Percentiles rank a stretch among this genome's conserved stretches.
These are phyloP conservation scores for Silurus lanzhouensis DNA, from an alignment of 2,797 vertebrate species.

Conservation along the genomic window DNA sequence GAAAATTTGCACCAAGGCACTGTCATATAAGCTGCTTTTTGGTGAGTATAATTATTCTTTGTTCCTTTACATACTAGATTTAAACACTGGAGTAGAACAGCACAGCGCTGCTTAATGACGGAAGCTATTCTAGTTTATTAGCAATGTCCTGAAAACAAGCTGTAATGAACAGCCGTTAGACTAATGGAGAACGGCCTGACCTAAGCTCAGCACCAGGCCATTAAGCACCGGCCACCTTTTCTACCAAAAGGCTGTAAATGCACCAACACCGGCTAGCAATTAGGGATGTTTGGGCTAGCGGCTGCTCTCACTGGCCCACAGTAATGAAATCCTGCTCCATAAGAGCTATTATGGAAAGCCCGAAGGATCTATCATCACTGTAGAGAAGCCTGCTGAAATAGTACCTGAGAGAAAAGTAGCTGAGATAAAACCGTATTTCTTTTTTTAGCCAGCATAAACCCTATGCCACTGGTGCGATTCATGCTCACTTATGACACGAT, in stretches of 20 bases:
- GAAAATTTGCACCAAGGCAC: not conserved
- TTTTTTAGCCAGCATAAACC: conserved; percentile 12
- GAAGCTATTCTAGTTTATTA: conserved; percentile 36
- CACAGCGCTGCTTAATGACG: conserved; percentile 30
- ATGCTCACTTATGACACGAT: not conserved
- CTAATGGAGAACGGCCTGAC: conserved; percentile 39
- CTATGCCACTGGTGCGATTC: not conserved
- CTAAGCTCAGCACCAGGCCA: conserved; percentile 27
- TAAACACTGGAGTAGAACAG: not conserved
- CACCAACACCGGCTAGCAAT: conserved; percentile 37
- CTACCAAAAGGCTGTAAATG: conserved; percentile 42
- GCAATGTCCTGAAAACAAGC: conserved; percentile 42
- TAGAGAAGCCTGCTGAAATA: conserved; percentile 19
- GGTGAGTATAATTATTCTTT: conserved; percentile 5
- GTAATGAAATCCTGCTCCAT: conserved; percentile 47
- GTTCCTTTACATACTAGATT: conserved; percentile 6
- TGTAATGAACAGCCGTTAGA: conserved; percentile 45
- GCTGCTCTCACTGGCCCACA: conserved; percentile 32
- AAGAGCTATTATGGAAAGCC: conserved; percentile 30
- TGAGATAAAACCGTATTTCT: conserved; percentile 20
- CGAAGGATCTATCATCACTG: conserved; percentile 32
- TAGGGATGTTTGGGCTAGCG: conserved; percentile 37
- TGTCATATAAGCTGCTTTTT: not conserved
- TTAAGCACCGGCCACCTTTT: conserved; percentile 44
- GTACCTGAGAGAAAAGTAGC: conserved; percentile 15